Evolutionary conservation across 2,113 vertebrate species (phyloP), one percentile per base, ranked within the genome.

Genomic region (Ammodytes dubius): DNA sequence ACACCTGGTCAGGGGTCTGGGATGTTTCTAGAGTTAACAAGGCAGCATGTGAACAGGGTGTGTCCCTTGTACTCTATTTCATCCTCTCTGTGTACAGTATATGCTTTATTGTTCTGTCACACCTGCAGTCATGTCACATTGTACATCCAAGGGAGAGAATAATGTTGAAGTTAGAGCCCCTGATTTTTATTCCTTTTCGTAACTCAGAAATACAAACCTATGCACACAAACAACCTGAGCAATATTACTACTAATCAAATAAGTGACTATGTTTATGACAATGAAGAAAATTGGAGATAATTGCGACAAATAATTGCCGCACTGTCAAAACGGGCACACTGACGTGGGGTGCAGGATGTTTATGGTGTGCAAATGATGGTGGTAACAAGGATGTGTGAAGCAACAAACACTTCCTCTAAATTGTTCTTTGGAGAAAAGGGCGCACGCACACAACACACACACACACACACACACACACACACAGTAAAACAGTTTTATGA

Each of bases 1-100:
- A 45, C 79, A 81, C 57, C 67, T 73, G 77, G 64, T 69, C 69
- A 79, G 64, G 15, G 73, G 60, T 82, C 70, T 2, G 5, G 15
- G 64, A 52, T 59, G 58, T 68, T 74, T 82, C 49, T 42, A 8
- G 11, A 79, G 76, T 74, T 77, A 82, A 87, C 73, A 87, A 90
- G 82, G 63, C 4, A 6, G 19, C 37, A 43, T 49, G 59, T 70
- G 60, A 61, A 43, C 72, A 65, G 10, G 7, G 14, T 11, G 50
- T 49, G 17, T 19, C 27, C 52, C 53, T 52, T 1, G 12, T 10
- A 17, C 11, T 15, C 49, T 58, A 47, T 19, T 40, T 39, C n/a
- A 12, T 47, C 27, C 14, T 58, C 45, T 15, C 64, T 53, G 6
- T 58, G 2, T 4, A 7, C 3, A 0, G 19, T 27, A 52, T 39